Evolutionary conservation across 2,797 vertebrate species (phyloP).

Genomic region (Liasis olivaceus): DNA sequence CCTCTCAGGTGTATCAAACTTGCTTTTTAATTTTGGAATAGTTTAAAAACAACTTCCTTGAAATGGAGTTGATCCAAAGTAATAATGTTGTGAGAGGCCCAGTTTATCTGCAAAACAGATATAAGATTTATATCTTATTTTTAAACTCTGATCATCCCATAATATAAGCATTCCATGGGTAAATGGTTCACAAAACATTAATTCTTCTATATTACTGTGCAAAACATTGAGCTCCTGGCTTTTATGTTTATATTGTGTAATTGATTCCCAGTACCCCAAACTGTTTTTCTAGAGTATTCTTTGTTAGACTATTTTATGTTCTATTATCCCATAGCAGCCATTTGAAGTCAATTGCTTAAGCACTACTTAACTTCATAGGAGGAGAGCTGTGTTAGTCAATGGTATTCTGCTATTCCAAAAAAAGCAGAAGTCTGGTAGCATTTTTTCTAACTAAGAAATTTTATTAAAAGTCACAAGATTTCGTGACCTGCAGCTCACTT

Average conservation of each 20-base stretch:
- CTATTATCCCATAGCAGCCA: neutral
- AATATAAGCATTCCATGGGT: neutral
- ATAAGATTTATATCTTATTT: neutral
- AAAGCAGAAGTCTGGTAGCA: neutral
- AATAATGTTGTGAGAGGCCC: neutral
- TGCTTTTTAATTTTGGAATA: neutral
- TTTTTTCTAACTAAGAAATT: neutral
- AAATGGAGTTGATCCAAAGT: constrained; percentile 20
- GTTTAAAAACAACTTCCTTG: neutral
- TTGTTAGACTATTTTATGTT: neutral
- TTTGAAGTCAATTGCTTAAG: neutral
- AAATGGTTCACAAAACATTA: neutral
- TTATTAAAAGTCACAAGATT: neutral
- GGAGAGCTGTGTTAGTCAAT: neutral
- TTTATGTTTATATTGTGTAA: constrained; percentile 14
- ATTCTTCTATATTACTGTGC: neutral
- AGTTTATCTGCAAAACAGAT: neutral
- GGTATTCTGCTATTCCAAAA: neutral
- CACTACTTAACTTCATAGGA: neutral
- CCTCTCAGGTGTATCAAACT: neutral
- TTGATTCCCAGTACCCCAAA: neutral
- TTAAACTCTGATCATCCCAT: neutral
- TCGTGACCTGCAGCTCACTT: neutral
- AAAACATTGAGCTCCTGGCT: neutral
- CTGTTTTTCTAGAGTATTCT: neutral